Conservation (phyloP, 1,140 invertebrate genomes). For the Pissodes strobi region DNA sequence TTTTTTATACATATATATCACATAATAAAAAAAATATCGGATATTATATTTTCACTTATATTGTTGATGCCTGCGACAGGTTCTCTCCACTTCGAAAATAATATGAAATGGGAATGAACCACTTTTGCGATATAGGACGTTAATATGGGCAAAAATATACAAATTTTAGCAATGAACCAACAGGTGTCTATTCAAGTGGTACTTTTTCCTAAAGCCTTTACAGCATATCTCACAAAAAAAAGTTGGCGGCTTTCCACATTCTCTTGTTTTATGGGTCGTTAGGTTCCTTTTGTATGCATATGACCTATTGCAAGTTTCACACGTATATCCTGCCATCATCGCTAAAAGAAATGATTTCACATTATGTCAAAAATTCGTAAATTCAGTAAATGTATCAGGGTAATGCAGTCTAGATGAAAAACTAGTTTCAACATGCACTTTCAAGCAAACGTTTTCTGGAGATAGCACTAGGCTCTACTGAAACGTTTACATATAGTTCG, state of each 20-base stretch:
- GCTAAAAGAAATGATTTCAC: neutral
- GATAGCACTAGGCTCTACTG: neutral
- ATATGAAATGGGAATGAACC: no score
- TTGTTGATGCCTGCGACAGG: no score
- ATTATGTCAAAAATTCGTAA: neutral
- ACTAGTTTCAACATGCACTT: neutral
- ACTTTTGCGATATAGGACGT: no score
- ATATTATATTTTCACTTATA: no score
- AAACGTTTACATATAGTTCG: no score
- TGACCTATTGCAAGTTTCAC: neutral
- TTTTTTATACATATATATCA: no score
- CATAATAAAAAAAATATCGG: no score
- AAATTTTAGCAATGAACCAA: slow-evolving; percentile 3
- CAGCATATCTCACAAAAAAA: neutral
- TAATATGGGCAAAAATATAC: no score
- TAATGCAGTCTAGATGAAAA: neutral
- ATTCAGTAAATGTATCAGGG: neutral
- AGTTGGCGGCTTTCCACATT: neutral
- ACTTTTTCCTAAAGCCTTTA: slow-evolving; percentile 7
- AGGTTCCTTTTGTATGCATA: slow-evolving; percentile 9
- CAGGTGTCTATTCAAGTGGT: slow-evolving; percentile 15
- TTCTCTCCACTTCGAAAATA: no score
- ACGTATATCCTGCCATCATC: neutral
- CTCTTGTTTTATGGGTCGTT: neutral
- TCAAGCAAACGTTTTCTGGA: neutral